A percentile compares a stretch with the other conserved stretches of the same genome.
These are phyloP conservation scores for Chelonoidis abingdonii DNA, from an alignment of 2,113 vertebrate species.

Conservation along the genomic window DNA sequence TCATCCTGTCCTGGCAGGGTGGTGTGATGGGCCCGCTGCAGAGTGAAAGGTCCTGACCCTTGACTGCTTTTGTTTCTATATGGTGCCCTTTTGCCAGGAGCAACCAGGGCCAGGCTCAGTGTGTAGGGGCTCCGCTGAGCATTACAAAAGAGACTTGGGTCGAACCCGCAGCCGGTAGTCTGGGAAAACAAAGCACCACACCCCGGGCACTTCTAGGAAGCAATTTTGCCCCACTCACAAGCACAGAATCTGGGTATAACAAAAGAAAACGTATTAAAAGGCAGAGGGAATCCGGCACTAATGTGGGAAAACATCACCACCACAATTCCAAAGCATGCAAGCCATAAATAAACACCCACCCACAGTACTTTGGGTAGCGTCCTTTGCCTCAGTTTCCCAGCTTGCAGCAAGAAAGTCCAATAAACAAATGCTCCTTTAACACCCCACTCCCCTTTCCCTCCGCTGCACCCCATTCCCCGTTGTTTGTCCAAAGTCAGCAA, in stretches of 20 bases:
- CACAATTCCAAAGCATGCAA: not conserved
- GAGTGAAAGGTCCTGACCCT: not conserved
- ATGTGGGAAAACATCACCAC: not conserved
- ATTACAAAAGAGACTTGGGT: not conserved
- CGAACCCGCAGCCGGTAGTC: too few species aligned
- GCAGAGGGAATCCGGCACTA: not conserved
- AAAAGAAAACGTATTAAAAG: not conserved
- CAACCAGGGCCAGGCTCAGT: not conserved
- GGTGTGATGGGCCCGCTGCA: not conserved
- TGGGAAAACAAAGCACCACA: not conserved
- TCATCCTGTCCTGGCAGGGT: not conserved
- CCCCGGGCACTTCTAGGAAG: fast-evolving
- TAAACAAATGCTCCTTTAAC: not conserved
- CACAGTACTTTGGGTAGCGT: too few species aligned
- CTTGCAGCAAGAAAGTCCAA: not conserved
- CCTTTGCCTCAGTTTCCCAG: not conserved
- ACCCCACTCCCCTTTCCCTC: too few species aligned
- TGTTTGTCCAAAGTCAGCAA: not conserved
- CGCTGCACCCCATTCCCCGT: not conserved
- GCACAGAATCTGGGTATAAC: not conserved
- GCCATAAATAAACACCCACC: not conserved
- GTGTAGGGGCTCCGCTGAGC: not conserved
- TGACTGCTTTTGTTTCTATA: not conserved
- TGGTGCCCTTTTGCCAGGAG: not conserved
- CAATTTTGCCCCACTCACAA: too few species aligned